Evolutionary conservation across 1,140 invertebrate genomes (phyloP).

Genomic region (Brachystomella parvula): DNA sequence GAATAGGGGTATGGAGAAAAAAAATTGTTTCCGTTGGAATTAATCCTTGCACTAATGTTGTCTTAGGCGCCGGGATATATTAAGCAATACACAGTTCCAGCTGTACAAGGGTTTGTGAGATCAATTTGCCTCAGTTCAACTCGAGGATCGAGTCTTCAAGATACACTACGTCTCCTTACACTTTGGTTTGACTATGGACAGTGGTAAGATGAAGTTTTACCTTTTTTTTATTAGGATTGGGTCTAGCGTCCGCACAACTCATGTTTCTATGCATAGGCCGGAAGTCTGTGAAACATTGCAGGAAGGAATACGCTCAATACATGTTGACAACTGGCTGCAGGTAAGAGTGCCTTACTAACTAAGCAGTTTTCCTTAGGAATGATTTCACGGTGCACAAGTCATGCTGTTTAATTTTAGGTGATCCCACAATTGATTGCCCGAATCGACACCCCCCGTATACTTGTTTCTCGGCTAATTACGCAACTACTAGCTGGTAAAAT

Average conservation of each 20-base stretch:
- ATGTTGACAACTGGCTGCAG: constrained; percentile 98
- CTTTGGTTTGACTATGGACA: constrained; percentile 95
- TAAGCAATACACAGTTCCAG: constrained; percentile 77
- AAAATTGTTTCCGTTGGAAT: constrained; percentile 6
- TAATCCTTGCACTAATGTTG: constrained; percentile 17
- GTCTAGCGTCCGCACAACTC: no score
- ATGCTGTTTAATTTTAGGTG: constrained; percentile 50
- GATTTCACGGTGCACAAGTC: neutral
- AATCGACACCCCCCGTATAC: constrained; percentile 82
- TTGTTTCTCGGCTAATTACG: constrained; percentile 84
- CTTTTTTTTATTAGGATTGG: no score
- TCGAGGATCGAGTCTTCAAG: constrained; percentile 90
- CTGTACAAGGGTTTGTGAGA: constrained; percentile 90
- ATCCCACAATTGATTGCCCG: constrained; percentile 97
- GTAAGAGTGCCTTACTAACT: constrained; percentile 40
- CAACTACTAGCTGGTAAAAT: no score
- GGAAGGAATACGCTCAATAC: constrained; percentile 84
- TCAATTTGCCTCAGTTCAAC: constrained; percentile 77
- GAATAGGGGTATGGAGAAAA: constrained; percentile 1
- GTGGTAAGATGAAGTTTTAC: no score
- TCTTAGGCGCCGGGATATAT: constrained; percentile 47
- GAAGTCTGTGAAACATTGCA: constrained; percentile 89
- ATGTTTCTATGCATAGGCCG: no score
- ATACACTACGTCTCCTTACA: constrained; percentile 85
- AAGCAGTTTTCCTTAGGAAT: neutral